Percentiles rank a stretch among this genome's conserved stretches.
Conservation (phyloP, 2,797 vertebrate species). For the Salarias fasciatus region DNA sequence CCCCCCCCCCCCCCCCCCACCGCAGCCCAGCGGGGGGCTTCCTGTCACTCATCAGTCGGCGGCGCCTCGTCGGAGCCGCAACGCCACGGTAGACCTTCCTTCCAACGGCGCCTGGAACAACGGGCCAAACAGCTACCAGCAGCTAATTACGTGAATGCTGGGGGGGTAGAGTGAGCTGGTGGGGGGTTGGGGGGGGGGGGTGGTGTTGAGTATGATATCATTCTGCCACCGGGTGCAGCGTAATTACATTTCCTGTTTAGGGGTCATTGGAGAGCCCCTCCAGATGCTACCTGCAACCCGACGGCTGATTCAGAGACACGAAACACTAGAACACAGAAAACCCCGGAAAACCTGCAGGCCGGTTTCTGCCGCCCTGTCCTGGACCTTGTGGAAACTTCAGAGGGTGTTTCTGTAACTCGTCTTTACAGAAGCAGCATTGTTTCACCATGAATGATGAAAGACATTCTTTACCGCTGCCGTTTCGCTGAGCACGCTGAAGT, state of each 20-base stretch:
- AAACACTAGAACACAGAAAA: too few species aligned
- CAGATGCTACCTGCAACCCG: slow-evolving; percentile 57
- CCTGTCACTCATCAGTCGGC: slow-evolving; percentile 47
- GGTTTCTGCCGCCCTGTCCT: slow-evolving; percentile 33
- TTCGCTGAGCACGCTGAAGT: too few species aligned
- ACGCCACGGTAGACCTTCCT: slow-evolving; percentile 19
- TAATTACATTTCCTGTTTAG: slow-evolving; percentile 62
- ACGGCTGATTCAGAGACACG: slow-evolving; percentile 66
- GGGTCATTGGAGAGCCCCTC: slow-evolving; percentile 69
- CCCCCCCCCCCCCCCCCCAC: slow-evolving; percentile 30
- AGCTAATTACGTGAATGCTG: slow-evolving; percentile 53
- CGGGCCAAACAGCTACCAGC: slow-evolving; percentile 28
- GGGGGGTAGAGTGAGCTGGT: background rate
- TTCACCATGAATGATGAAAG: too few species aligned
- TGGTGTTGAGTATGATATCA: slow-evolving; percentile 55
- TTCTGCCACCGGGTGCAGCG: slow-evolving; percentile 53
- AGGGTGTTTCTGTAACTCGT: too few species aligned
- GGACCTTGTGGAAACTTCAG: slow-evolving; percentile 30
- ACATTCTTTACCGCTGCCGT: too few species aligned
- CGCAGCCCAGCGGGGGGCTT: slow-evolving; percentile 50
- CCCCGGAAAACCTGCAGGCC: too few species aligned
- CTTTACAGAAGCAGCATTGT: too few species aligned
- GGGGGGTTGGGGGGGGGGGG: background rate
- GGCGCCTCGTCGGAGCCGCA: slow-evolving; percentile 4
- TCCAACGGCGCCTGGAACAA: slow-evolving; percentile 31